Evolutionary conservation across 2,797 vertebrate species (phyloP).

Genomic region (Sebastolobus altivelis): DNA sequence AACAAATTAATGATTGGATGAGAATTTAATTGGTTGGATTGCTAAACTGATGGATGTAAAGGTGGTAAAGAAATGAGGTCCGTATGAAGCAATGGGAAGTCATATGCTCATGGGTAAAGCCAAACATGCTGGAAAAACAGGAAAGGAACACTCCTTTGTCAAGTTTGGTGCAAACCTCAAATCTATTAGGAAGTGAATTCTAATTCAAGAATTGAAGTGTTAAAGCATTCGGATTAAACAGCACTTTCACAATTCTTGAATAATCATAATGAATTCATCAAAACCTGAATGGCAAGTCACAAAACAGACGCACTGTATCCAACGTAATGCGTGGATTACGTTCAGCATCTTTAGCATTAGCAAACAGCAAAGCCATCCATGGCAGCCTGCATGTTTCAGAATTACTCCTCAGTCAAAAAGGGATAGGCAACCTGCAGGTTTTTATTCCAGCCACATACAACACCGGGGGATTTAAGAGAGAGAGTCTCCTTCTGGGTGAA

Average conservation of each 20-base stretch:
- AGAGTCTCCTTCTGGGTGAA: background rate
- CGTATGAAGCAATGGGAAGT: conserved; percentile 47
- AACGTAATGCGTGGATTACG: background rate
- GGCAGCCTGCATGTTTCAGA: conserved; percentile 12
- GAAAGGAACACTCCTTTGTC: background rate
- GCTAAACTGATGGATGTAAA: conserved; percentile 66
- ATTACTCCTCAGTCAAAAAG: background rate
- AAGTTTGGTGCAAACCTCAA: conserved; percentile 38
- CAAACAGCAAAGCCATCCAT: conserved; percentile 31
- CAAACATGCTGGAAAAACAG: conserved; percentile 53
- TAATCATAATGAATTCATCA: conserved; percentile 31
- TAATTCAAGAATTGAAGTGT: conserved; percentile 41
- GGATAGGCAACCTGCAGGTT: conserved; percentile 1
- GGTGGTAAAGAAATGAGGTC: conserved; percentile 51
- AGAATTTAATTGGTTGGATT: conserved; percentile 73
- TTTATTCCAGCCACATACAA: conserved; percentile 30
- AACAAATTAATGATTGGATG: conserved; percentile 87
- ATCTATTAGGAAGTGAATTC: conserved; percentile 17
- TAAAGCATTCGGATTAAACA: conserved; percentile 22
- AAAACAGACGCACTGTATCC: conserved; percentile 11
- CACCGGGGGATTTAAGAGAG: conserved; percentile 2
- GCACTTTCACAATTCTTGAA: conserved; percentile 47
- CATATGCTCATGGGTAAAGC: conserved; percentile 21
- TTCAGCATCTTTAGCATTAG: conserved; percentile 15
- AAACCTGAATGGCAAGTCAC: conserved; percentile 31